Evolutionary conservation across 2,113 vertebrate genomes (phyloP), one percentile per base, ranked within the genome.

Genomic region (Capra hircus): DNA sequence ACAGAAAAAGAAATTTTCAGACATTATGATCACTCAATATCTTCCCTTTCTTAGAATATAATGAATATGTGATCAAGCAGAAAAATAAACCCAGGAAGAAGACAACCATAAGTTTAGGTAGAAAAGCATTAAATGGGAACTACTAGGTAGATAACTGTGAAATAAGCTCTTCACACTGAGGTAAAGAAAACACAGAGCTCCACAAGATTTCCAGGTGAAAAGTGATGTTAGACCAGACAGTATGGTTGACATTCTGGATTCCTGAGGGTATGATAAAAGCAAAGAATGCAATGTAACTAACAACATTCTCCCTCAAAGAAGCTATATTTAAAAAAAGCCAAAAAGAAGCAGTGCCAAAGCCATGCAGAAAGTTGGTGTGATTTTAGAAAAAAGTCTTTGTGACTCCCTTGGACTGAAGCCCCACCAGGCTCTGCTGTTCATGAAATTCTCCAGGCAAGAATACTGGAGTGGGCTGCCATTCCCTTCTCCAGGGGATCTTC

Each of bases 51-150:
- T 45, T 71, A 93, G 28, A 94, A 40, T 80, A 36, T 77, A 53
- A 80, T 95, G 30, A 81, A 8, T 88, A 94, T 92, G 21, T 92
- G 3, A 14, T 91, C 60, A 88, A 88, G 13, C 19, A 94, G 43
- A 80, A 55, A 94, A 95, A 93, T 85, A 91, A 81, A 95, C 19
- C 60, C 64, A 95, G 53, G 9, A 93, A 60, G 67, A 91, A 48
- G 48, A 90, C 9, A 53, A 90, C 33, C 30, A 21, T 15, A 77
- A 9, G 28, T n/a, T 90, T 85, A 83, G 74, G 62, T 17, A 71
- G 27, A 64, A 95, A 93, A 88, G 45, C 50, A 91, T 91, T n/a
- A 84, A 90, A 45, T 55, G 27, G n/a, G 17, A 92, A 88, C 25
- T 48, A 27, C 57, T 36, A 80, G 60, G 9, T 74, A 55, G 25